phyloP scores from a whole-genome alignment of 2,113 vertebrate species.

The Ceratotherium simum region DNA sequence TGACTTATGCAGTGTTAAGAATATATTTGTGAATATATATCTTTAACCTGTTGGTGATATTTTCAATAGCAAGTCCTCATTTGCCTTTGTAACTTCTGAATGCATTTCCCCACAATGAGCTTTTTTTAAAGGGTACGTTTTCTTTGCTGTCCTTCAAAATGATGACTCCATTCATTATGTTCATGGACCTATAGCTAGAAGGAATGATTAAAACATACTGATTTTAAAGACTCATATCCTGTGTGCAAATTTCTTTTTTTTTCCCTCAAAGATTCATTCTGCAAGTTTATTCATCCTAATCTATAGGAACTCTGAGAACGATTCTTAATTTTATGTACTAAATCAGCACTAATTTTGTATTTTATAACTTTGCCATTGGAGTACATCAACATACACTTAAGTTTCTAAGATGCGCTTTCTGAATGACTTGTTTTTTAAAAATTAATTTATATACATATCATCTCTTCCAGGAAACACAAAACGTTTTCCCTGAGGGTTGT shows the following conservation, averaged over 20 bases:
- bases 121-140: neutral
- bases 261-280: neutral
- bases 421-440: conserved; percentile 79
- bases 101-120: neutral
- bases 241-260: neutral
- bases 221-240: neutral
- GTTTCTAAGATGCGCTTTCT: conserved; percentile 67
- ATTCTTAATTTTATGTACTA: neutral
- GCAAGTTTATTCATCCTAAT: neutral
- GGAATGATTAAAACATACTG: neutral
- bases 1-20: neutral
- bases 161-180: neutral
- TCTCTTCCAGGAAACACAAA: conserved; percentile 75
- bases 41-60: neutral
- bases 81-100: neutral
- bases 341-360: conserved; percentile 73
- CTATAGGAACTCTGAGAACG: neutral
- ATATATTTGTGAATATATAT: neutral
- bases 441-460: conserved; percentile 76
- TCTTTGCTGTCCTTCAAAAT: neutral
- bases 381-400: conserved; percentile 69
- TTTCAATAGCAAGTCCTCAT: neutral
- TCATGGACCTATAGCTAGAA: neutral
- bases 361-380: conserved; percentile 68
- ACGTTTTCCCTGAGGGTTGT: conserved; percentile 76